These are phyloP conservation scores for Nothoprocta perdicaria DNA, from an alignment of 2,113 vertebrate genomes.

Conservation along the genomic window DNA sequence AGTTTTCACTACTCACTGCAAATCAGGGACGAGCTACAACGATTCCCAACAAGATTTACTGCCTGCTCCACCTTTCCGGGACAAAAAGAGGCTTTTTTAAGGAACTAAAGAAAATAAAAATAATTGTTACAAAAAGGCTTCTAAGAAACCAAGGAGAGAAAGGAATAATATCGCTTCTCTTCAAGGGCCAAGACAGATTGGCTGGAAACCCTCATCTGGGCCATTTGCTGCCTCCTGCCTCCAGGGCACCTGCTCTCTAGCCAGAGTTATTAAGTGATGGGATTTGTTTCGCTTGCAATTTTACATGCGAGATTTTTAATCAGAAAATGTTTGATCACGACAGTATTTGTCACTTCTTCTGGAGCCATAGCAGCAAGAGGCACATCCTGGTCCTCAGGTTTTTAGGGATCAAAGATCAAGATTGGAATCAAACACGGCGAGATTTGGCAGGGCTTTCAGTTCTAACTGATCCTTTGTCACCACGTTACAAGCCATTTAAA, in stretches of 20 bases:
- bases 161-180: not conserved
- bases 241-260: not conserved
- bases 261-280: not conserved
- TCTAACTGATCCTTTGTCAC: not conserved
- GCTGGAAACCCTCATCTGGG: not conserved
- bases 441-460: not conserved
- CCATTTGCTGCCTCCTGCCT: not conserved
- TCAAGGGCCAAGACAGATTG: fast-evolving
- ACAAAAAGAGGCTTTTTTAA: not conserved
- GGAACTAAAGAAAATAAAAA: not conserved
- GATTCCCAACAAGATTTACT: not conserved
- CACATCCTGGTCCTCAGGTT: not conserved
- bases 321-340: not conserved
- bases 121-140: not conserved
- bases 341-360: not conserved
- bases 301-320: not conserved
- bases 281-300: not conserved
- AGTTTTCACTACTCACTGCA: fast-evolving
- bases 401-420: not conserved
- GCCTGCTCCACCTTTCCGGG: not conserved
- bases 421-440: not conserved
- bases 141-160: not conserved
- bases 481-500: not conserved
- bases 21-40: fast-evolving
- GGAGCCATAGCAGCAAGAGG: not conserved